Percentiles rank a stretch among this genome's conserved stretches.
Evolutionary conservation across 2,888 invertebrate species (phyloP).

Genomic region (Scaptomyza parva): DNA sequence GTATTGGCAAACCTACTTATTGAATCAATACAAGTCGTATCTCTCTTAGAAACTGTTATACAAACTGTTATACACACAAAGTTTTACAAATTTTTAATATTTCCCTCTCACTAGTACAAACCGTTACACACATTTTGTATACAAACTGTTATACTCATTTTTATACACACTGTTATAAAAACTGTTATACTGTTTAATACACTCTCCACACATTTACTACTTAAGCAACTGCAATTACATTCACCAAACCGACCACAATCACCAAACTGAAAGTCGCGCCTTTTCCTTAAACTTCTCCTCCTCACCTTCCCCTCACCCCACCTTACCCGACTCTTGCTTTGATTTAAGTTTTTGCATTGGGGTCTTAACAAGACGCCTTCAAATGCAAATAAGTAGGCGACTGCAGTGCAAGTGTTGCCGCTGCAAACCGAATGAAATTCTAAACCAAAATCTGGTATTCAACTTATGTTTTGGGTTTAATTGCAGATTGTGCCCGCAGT

Average conservation of each 20-base stretch:
- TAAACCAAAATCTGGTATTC: slow-evolving; percentile 29
- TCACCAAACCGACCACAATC: background rate
- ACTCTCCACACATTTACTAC: background rate
- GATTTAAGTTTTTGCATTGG: slow-evolving; percentile 21
- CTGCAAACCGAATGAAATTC: background rate
- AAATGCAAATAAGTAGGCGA: slow-evolving; percentile 53
- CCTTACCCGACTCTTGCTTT: background rate
- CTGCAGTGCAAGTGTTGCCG: background rate
- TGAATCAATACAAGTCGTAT: no score
- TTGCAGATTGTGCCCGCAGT: slow-evolving; percentile 47
- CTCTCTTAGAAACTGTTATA: no score
- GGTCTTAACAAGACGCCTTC: slow-evolving; percentile 58
- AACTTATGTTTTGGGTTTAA: slow-evolving; percentile 67
- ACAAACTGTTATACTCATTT: no score
- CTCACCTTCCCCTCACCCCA: no score
- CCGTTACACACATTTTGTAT: no score
- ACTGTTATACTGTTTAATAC: background rate
- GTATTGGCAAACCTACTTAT: no score
- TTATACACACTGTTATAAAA: background rate
- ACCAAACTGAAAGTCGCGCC: slow-evolving; percentile 28
- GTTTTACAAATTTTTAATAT: no score
- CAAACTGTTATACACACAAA: slow-evolving; percentile 1
- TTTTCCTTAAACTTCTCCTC: background rate
- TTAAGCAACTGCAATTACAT: slow-evolving; percentile 11
- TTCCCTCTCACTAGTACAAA: no score